phyloP scores from a whole-genome alignment of 2,113 vertebrate species.

The Gobiocypris rarus region DNA sequence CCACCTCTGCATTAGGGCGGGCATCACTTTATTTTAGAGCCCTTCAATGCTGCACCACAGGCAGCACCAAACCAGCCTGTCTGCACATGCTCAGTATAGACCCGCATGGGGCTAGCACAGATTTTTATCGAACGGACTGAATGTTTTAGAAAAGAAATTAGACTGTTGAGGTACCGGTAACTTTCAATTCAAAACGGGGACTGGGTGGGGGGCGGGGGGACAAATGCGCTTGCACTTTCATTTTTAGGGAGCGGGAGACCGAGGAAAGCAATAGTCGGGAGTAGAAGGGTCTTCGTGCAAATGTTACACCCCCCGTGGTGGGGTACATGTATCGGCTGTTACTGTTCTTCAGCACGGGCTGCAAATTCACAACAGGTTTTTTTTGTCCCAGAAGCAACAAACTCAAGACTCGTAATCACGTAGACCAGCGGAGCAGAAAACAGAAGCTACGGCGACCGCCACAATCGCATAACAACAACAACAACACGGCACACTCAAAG shows the following conservation, averaged over 20 bases:
- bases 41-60: constrained; percentile 50
- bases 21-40: constrained; percentile 37
- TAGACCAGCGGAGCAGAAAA: constrained; percentile 46
- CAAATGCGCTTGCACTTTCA: constrained; percentile 51
- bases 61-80: constrained; percentile 50
- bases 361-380: constrained; percentile 15
- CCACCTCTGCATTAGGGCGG: constrained; percentile 11
- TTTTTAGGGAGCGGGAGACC: constrained; percentile 42
- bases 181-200: constrained; percentile 30
- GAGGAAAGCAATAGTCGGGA: constrained; percentile 40
- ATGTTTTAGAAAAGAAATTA: constrained; percentile 28
- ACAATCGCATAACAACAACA: constrained; percentile 42
- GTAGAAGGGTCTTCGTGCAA: constrained; percentile 29
- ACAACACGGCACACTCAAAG: constrained; percentile 36
- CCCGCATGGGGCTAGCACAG: constrained; percentile 35
- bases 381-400: constrained; percentile 51
- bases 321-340: constrained; percentile 35
- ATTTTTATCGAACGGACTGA: constrained; percentile 28
- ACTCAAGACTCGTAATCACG: constrained; percentile 14
- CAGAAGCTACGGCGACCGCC: constrained; percentile 46
- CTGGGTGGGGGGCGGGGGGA: not conserved
- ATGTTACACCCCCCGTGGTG: constrained; percentile 9
- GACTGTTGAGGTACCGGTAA: constrained; percentile 43
- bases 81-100: constrained; percentile 48
- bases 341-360: constrained; percentile 33